Base-by-base conservation (phyloP, 2,797 vertebrate species). In the Takifugu rubripes region DNA sequence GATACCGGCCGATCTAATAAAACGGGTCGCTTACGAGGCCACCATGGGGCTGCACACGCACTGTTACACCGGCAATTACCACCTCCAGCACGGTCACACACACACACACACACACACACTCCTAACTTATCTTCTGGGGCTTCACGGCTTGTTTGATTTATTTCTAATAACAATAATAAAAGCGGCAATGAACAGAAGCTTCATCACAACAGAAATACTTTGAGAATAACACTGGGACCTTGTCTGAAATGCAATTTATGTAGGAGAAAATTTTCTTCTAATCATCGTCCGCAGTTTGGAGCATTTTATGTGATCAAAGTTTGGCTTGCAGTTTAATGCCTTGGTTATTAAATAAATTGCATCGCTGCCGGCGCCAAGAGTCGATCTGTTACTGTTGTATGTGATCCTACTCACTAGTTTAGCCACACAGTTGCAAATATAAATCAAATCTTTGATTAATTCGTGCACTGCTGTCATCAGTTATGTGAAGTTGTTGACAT, bases 1-100 rank as follows among this genome's bases (percentile, higher is more conserved):
- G 87, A 91, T 91, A 77, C 69, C 31, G 83, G 83, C 81, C 86
- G 77, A 89, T 91, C 82, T 89, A 90, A 90, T 91, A 91, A 91
- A 90, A 79, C 84, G 87, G 78, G 81, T 86, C 81, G 77, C 78
- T 89, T 85, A 86, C 82, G 77, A 86, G 84, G 75, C 82, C 81
- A 80, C 83, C 83, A 79, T 77, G 65, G 81, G 84, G 81, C 69
- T 72, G 81, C 84, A 74, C 84, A 79, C 33, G 12, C 85, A 70
- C 77, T 79, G 85, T 88, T 84, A 88, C 88, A 88, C 81, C 81
- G 61, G 78, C 83, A 86, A 89, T 92, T 88, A 90, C 82, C 78
- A 70, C 58, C 79, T 57, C 65, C 60, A 61, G 52, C 61, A 65
- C 36, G 26, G 25, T 36, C 33, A 10, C 44, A 21, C 17, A n/a